Base-by-base conservation (phyloP, 2,888 invertebrate species). In the Podabrus alpinus region DNA sequence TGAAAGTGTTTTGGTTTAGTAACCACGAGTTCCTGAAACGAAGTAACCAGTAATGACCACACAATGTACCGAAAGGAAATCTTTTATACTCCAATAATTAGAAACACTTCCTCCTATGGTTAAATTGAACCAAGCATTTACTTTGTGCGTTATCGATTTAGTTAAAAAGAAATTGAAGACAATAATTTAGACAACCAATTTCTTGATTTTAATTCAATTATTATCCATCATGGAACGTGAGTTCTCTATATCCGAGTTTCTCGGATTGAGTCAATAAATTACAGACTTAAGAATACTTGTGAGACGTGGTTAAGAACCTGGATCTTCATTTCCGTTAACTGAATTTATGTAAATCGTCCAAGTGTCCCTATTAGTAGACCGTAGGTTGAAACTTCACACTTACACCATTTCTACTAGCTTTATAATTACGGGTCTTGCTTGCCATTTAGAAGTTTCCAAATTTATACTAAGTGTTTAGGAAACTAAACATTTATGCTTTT, bases 251-350 rank as follows among this genome's bases (percentile, higher is more conserved):
- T 45, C 45, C 45, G 45, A 45, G 45, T 45, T 45, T 45, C 45
- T 45, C 45, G 45, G n/a, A 45, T 45, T 45, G 45, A 45, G 45
- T 45, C 45, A 45, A 45, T 62, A 70, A 70, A 29, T 45, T 67
- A 62, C 16, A 15, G 70, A 70, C 62, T 70, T 45, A 64, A 29
- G 62, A 13, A 64, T 70, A 29, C 70, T 62, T 29, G 70, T 61
- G 64, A 61, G 70, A 64, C 70, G 45, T 19, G 62, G 70, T 64
- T 45, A 45, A 15, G 70, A 64, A 60, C 29, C 70, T 45, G 25
- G 29, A 70, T 70, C 62, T 70, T 70, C 70, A 70, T 70, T 70
- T 70, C 70, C 70, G 62, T 64, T 70, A 29, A 62, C 70, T 62
- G 62, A 70, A 70, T 70, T 70, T 70, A 70, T 70, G 70, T 70